A percentile compares a stretch with the other conserved stretches of the same genome.
These are phyloP conservation scores for Xanthorhoe designata DNA, from an alignment of 2,888 invertebrate genomes.

Conservation along the genomic window DNA sequence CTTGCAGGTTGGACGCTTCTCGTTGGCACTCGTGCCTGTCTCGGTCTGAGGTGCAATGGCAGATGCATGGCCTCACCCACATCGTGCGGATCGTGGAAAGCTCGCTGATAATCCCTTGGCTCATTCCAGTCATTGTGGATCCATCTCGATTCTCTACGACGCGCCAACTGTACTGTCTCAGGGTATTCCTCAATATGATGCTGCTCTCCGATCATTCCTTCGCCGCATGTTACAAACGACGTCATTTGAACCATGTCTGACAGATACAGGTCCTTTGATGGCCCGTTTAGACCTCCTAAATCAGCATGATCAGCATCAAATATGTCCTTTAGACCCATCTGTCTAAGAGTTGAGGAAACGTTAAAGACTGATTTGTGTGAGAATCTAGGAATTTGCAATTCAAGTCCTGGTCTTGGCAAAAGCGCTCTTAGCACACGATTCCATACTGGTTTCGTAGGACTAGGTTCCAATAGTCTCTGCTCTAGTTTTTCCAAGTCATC, in stretches of 20 bases:
- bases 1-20: constrained; percentile 87
- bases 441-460: constrained; percentile 90
- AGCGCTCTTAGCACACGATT: constrained; percentile 90
- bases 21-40: constrained; percentile 90
- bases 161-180: constrained; percentile 83
- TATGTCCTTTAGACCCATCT: constrained; percentile 93
- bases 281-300: constrained; percentile 92
- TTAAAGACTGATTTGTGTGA: constrained; percentile 93
- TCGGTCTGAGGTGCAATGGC: constrained; percentile 89
- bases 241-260: constrained; percentile 94
- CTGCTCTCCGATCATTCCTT: constrained; percentile 88
- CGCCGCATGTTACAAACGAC: constrained; percentile 93
- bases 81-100: constrained; percentile 88
- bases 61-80: constrained; percentile 83
- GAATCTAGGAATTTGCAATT: constrained; percentile 94
- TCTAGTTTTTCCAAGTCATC: constrained; percentile 92
- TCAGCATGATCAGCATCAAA: constrained; percentile 92
- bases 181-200: constrained; percentile 94
- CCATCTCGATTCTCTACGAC: constrained; percentile 78
- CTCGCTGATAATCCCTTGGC: constrained; percentile 88
- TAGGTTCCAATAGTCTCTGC: constrained; percentile 87
- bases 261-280: constrained; percentile 91
- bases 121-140: constrained; percentile 77
- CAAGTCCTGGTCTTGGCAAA: constrained; percentile 90
- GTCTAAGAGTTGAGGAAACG: constrained; percentile 90